Evolutionary conservation across 2,113 vertebrate species (phyloP), one percentile per base, ranked within the genome.

Genomic region (Columba livia): DNA sequence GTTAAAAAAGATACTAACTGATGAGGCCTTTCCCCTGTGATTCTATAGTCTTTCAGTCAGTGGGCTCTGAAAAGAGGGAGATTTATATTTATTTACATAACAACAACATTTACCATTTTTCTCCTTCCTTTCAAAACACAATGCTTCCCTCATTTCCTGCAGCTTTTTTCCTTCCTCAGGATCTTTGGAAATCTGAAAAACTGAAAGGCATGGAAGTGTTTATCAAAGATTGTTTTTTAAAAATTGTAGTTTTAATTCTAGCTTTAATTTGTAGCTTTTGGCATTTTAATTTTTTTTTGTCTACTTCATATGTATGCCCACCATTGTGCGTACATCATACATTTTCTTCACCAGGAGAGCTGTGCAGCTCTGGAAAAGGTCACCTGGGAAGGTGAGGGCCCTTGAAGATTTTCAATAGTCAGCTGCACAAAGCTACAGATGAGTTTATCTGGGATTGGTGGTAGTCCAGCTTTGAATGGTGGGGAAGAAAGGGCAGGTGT

Each of bases 61-160:
- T 5, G n/a, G 31, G 14, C 31, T 80, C 38, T 85, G 51, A 65
- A 60, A 65, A 60, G 25, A 21, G 8, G 16, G 21, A 36, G 21
- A 65, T 34, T 44, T 62, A 17, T 72, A 26, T 53, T 67, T 53
- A 24, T 73, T 48, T 48, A 51, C 25, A 4, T 47, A 40, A 60
- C 12, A 86, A 67, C 5, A 18, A 25, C 48, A 56, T 58, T 91
- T 91, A 93, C 80, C 85, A 9, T 91, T 85, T 36, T 58, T 88
- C 31, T 85, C 60, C 34, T 73, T 85, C 17, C 44, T 61, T 79
- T 95, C 79, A 51, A 64, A 90, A 64, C 94, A 91, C 85, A 95
- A 31, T 3, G 36, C 77, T 78, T 89, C 44, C 54, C 38, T 85
- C 70, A 93, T 78, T 36, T 91, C 50, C 51, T 89, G 75, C 26